These are phyloP conservation scores for Karalla daura DNA, from an alignment of 2,797 vertebrate species.

Conservation along the genomic window DNA sequence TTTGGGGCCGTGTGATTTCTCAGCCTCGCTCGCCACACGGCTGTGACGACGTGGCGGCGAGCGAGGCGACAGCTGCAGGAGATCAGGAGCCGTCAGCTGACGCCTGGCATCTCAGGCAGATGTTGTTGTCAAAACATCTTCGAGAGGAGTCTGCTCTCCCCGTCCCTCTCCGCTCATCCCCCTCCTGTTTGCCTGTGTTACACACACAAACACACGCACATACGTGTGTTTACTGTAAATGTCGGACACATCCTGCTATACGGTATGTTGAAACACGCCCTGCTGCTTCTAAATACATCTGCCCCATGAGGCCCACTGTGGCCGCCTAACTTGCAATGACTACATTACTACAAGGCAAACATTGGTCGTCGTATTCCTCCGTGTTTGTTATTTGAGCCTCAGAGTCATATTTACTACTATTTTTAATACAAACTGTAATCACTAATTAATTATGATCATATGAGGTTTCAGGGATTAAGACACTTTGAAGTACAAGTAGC, in stretches of 20 bases:
- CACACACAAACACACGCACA: not conserved
- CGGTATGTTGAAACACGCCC: not conserved
- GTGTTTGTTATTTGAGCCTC: too few relatives aligned
- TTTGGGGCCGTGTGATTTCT: constrained; percentile 2
- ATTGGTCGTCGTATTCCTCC: too few relatives aligned
- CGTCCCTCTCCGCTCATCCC: constrained; percentile 11
- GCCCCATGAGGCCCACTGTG: too few relatives aligned
- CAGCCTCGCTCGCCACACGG: not conserved
- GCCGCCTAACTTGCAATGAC: too few relatives aligned
- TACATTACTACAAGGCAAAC: too few relatives aligned
- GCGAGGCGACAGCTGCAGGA: constrained; percentile 45
- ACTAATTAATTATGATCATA: too few relatives aligned
- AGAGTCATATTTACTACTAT: too few relatives aligned
- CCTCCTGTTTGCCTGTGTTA: constrained; percentile 9
- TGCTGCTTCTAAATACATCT: too few relatives aligned
- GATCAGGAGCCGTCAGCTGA: constrained; percentile 36
- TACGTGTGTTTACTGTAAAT: too few relatives aligned
- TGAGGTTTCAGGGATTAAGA: too few relatives aligned
- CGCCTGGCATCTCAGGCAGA: constrained; percentile 40
- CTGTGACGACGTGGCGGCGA: not conserved
- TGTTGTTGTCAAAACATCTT: constrained; percentile 64
- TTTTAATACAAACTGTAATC: too few relatives aligned
- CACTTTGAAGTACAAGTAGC: not conserved
- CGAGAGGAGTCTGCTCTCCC: constrained; percentile 35
- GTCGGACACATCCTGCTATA: too few relatives aligned